Evolutionary conservation across 2,797 vertebrate genomes (phyloP).

Genomic region (Xenopus petersii): DNA sequence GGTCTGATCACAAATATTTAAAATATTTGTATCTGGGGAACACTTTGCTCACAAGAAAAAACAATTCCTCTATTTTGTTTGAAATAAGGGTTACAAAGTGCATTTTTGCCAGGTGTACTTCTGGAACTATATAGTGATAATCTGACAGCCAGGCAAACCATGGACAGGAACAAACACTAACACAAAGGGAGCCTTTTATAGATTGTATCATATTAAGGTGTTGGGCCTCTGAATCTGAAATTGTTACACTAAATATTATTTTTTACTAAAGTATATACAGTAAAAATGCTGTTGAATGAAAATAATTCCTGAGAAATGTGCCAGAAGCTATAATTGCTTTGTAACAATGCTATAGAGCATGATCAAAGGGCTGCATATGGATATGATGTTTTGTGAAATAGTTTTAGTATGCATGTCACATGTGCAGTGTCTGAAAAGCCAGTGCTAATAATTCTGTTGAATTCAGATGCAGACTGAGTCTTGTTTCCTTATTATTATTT

Average conservation of each 20-base stretch:
- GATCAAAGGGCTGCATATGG: constrained; percentile 48
- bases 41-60: too few relatives aligned
- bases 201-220: too few relatives aligned
- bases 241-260: not conserved
- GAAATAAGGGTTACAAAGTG: too few relatives aligned
- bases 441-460: constrained; percentile 34
- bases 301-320: constrained; percentile 39
- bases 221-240: not conserved
- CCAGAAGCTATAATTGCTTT: constrained; percentile 43
- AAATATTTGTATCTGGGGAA: too few relatives aligned
- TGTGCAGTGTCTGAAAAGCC: constrained; percentile 45
- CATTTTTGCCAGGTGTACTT: too few relatives aligned
- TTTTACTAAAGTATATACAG: not conserved
- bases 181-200: too few relatives aligned
- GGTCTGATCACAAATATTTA: too few relatives aligned
- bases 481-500: constrained; percentile 29
- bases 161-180: too few relatives aligned
- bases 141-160: too few relatives aligned
- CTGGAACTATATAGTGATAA: too few relatives aligned
- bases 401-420: constrained; percentile 46
- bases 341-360: constrained; percentile 35
- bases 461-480: constrained; percentile 26
- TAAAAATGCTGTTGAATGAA: constrained; percentile 18
- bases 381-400: constrained; percentile 47
- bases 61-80: too few relatives aligned